Evolutionary conservation across 2,113 vertebrate species (phyloP).

Genomic region (Trichomycterus rosablanca): DNA sequence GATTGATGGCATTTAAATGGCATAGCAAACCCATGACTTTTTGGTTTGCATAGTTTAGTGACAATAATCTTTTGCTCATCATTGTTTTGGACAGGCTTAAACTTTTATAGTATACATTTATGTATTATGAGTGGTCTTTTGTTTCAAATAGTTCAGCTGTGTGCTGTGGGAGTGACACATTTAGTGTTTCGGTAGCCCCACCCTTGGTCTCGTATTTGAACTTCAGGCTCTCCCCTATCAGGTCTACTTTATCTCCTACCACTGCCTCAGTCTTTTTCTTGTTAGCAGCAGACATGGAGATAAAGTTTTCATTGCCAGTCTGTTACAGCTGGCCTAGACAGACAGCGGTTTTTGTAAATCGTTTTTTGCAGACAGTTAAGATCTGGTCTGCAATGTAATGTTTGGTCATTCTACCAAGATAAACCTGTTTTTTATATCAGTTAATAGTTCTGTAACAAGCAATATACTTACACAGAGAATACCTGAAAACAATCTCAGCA

Average conservation of each 20-base stretch:
- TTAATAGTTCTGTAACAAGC: constrained; percentile 49
- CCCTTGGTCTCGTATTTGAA: too few species aligned
- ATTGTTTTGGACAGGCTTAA: too few species aligned
- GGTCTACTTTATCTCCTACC: not conserved
- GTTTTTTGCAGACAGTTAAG: not conserved
- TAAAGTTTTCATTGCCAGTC: not conserved
- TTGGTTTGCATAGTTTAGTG: too few species aligned
- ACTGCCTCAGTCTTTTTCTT: too few species aligned
- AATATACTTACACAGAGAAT: constrained; percentile 53
- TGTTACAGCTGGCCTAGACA: not conserved
- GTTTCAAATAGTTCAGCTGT: constrained; percentile 8
- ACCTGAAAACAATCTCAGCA: constrained; percentile 49
- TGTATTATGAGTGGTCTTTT: too few species aligned
- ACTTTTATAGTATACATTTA: too few species aligned
- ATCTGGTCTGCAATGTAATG: not conserved
- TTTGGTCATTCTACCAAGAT: not conserved
- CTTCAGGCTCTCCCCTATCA: constrained; percentile 20
- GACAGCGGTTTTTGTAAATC: not conserved
- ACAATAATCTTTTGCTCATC: too few species aligned
- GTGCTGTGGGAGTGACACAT: not conserved
- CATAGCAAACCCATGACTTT: too few species aligned
- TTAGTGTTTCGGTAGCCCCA: constrained; percentile 8
- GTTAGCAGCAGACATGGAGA: too few species aligned
- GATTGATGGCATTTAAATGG: too few species aligned
- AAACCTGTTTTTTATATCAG: constrained; percentile 8